A percentile compares a stretch with the other conserved stretches of the same genome.
Evolutionary conservation across 2,113 vertebrate genomes (phyloP).

Genomic region (Dasyprocta punctata): DNA sequence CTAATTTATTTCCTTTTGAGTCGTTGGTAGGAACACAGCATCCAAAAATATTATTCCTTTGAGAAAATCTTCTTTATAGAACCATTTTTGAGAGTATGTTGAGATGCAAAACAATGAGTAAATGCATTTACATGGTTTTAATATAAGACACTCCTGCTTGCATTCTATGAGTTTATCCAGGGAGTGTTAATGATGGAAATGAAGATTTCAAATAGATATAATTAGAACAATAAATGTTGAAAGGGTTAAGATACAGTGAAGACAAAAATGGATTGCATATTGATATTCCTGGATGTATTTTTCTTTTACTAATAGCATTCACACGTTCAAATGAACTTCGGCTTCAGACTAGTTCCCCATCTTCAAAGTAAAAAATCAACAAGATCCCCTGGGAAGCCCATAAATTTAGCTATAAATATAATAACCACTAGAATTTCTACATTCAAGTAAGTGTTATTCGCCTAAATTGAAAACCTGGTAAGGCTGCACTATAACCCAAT

Average conservation of each 20-base stretch:
- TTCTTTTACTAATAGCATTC: constrained; percentile 35
- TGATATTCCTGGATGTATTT: not conserved
- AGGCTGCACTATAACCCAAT: not conserved
- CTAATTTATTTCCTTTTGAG: constrained; percentile 23
- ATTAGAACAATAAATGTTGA: constrained; percentile 48
- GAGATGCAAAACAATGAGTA: not conserved
- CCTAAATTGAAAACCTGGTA: not conserved
- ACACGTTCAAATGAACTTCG: constrained; percentile 2
- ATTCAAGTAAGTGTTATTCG: not conserved
- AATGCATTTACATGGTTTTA: constrained; percentile 33
- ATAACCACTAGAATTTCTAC: constrained; percentile 2
- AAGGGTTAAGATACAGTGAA: not conserved
- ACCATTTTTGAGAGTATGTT: not conserved
- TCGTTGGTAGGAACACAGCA: not conserved
- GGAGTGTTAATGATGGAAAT: not conserved
- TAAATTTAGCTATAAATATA: constrained; percentile 37
- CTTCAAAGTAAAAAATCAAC: constrained; percentile 44
- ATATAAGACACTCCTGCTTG: not conserved
- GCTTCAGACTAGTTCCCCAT: not conserved
- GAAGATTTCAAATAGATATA: constrained; percentile 1
- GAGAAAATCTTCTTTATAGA: constrained; percentile 48
- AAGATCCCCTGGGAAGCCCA: not conserved
- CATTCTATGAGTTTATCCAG: constrained; percentile 3
- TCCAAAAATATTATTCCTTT: constrained; percentile 1
- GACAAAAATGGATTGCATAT: not conserved